phyloP scores from a whole-genome alignment of 23 tunicate species.

The Trididemnum miniatum region DNA sequence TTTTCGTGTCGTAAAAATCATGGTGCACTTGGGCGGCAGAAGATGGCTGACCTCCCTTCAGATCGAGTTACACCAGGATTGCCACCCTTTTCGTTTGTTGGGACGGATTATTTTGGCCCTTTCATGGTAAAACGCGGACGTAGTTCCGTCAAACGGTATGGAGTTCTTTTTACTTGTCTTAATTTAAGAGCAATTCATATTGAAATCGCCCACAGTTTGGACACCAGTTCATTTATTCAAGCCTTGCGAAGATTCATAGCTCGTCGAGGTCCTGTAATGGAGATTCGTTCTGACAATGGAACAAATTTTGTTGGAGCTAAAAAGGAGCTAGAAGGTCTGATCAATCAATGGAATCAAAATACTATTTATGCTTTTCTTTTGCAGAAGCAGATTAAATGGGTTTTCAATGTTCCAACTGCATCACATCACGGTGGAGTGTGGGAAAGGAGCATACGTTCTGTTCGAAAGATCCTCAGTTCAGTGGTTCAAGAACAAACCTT shows the following conservation, averaged over 20 bases:
- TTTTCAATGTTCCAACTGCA: background rate
- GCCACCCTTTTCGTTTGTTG: conserved; percentile 40
- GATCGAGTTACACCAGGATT: conserved; percentile 25
- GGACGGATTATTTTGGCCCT: conserved; percentile 34
- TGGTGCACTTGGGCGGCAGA: background rate
- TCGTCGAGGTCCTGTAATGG: conserved; percentile 29
- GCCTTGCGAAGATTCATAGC: conserved; percentile 30
- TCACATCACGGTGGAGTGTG: background rate
- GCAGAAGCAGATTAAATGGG: background rate
- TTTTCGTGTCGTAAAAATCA: background rate
- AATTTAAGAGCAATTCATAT: conserved; percentile 39
- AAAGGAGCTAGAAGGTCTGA: conserved; percentile 12
- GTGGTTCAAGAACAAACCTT: background rate
- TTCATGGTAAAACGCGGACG: conserved; percentile 20
- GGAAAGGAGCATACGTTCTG: background rate
- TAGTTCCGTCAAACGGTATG: conserved; percentile 25
- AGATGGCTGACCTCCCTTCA: conserved; percentile 28
- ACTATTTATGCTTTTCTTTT: too few relatives aligned
- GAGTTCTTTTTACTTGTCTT: conserved; percentile 31
- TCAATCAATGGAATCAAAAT: conserved; percentile 32
- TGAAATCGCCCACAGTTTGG: conserved; percentile 33
- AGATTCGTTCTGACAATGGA: conserved; percentile 44
- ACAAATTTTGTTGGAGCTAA: conserved; percentile 47
- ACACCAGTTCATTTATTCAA: conserved; percentile 26
- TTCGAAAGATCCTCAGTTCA: background rate